Conservation (phyloP, 1,140 invertebrate genomes). For the Maconellicoccus hirsutus region DNA sequence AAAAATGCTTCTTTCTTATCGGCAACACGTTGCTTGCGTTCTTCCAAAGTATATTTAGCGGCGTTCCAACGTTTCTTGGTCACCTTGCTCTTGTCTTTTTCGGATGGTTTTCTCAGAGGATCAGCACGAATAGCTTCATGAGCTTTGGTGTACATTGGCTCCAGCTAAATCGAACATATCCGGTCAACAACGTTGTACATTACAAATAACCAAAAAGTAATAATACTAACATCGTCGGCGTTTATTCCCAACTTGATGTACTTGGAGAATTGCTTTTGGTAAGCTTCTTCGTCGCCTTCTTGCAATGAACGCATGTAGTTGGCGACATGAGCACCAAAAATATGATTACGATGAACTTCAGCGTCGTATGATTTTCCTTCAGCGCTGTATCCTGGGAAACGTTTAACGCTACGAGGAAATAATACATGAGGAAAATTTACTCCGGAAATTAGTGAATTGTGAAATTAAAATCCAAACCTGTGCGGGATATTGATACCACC, state of each 20-base stretch:
- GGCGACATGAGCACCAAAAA: slow-evolving; percentile 93
- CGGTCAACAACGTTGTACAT: neutral
- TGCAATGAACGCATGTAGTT: slow-evolving; percentile 91
- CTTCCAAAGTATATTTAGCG: slow-evolving; percentile 72
- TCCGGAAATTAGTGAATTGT: neutral
- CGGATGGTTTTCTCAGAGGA: slow-evolving; percentile 58
- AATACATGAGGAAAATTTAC: neutral
- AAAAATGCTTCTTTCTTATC: slow-evolving; percentile 88
- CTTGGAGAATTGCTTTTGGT: slow-evolving; percentile 92
- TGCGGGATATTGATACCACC: slow-evolving; percentile 98
- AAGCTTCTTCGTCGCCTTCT: slow-evolving; percentile 91
- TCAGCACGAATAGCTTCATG: slow-evolving; percentile 85
- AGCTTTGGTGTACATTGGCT: slow-evolving; percentile 90
- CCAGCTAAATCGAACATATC: slow-evolving; percentile 59
- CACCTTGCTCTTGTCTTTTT: slow-evolving; percentile 36
- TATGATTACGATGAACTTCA: slow-evolving; percentile 88
- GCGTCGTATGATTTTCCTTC: slow-evolving; percentile 90
- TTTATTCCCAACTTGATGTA: slow-evolving; percentile 80
- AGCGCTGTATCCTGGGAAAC: slow-evolving; percentile 94
- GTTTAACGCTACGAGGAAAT: slow-evolving; percentile 32
- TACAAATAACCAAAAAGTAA: neutral
- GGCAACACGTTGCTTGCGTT: slow-evolving; percentile 80
- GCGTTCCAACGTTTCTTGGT: slow-evolving; percentile 80
- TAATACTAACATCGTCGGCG: slow-evolving; percentile 59
- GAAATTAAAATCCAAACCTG: slow-evolving; percentile 39